A percentile compares a stretch with the other conserved stretches of the same genome.
Evolutionary conservation across 1,140 invertebrate species (phyloP).

Genomic region (Papilio polyxenes): DNA sequence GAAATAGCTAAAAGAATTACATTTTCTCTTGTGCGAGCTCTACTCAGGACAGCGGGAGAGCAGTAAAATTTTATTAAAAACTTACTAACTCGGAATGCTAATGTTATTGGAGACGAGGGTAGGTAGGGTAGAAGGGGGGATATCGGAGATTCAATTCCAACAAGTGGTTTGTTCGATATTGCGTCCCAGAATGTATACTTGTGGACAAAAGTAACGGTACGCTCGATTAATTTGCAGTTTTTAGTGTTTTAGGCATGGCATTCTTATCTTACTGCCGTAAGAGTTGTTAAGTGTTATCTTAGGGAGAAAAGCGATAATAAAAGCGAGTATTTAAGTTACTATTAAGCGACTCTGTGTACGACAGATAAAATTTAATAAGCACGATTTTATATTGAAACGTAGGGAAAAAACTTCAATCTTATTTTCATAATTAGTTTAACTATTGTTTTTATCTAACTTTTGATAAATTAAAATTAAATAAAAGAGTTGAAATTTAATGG

Average conservation of each 20-base stretch:
- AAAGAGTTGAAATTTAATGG: too few relatives aligned
- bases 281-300: too few relatives aligned
- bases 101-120: constrained; percentile 19
- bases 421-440: too few relatives aligned
- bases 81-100: constrained; percentile 32
- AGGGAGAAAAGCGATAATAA: too few relatives aligned
- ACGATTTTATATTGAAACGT: too few relatives aligned
- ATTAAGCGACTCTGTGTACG: too few relatives aligned
- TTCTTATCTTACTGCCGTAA: background rate
- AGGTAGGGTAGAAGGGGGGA: background rate
- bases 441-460: too few relatives aligned
- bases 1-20: background rate
- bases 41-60: background rate
- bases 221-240: constrained; percentile 28
- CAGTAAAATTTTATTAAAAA: constrained; percentile 36
- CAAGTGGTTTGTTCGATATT: constrained; percentile 46
- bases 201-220: constrained; percentile 35
- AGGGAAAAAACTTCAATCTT: too few relatives aligned
- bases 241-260: background rate
- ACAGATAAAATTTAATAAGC: too few relatives aligned
- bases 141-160: constrained; percentile 44
- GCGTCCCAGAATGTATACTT: constrained; percentile 33
- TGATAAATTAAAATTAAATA: too few relatives aligned
- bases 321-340: too few relatives aligned
- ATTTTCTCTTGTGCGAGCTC: background rate